Percentiles rank a stretch among this genome's conserved stretches.
phyloP scores from a whole-genome alignment of 2,797 vertebrate species.

The Phoeniculus purpureus region DNA sequence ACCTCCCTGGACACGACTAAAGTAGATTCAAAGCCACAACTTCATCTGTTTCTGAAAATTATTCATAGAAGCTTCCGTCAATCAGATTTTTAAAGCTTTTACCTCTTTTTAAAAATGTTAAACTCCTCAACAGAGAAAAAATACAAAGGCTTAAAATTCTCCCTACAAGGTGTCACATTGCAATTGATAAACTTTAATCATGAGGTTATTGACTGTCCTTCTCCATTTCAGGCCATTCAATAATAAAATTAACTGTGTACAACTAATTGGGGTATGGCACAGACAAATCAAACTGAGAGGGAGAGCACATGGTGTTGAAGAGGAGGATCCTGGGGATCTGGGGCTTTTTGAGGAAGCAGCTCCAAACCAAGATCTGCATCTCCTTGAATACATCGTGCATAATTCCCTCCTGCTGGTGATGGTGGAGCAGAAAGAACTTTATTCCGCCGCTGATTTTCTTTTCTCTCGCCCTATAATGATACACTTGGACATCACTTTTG shows the following conservation, averaged over 20 bases:
- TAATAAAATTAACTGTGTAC: neutral
- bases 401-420: neutral
- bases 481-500: neutral
- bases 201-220: accelerated
- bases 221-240: neutral
- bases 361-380: neutral
- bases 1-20: neutral
- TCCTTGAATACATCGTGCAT: neutral
- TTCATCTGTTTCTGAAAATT: neutral
- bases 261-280: neutral
- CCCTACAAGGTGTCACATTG: neutral
- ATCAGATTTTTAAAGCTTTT: neutral
- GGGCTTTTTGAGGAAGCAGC: neutral
- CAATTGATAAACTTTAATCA: neutral
- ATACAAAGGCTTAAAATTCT: neutral
- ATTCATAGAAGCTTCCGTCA: neutral
- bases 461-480: neutral
- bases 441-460: neutral
- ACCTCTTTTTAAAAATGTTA: neutral
- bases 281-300: neutral
- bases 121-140: neutral
- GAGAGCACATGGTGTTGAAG: accelerated
- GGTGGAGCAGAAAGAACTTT: neutral
- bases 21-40: neutral
- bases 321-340: neutral